Percentiles rank a stretch among this genome's conserved stretches.
These are phyloP conservation scores for Cossypha caffra DNA, from an alignment of 2,797 vertebrate species.

Conservation along the genomic window DNA sequence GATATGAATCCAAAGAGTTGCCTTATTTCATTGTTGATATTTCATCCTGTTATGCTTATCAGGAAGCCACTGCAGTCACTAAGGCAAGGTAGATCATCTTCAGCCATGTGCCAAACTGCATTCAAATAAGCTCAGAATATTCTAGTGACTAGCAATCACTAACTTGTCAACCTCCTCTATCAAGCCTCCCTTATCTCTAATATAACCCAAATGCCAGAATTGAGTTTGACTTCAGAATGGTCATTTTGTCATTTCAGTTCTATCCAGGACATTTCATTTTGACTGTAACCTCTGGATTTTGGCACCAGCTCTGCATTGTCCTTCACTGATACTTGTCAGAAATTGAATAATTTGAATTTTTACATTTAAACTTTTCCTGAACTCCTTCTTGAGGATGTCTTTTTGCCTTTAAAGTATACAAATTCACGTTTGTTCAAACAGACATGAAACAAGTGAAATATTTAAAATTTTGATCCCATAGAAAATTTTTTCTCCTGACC, in stretches of 20 bases:
- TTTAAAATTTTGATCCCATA: neutral
- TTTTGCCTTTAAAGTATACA: neutral
- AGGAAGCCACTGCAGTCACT: neutral
- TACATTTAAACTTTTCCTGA: neutral
- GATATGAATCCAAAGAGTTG: neutral
- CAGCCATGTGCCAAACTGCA: neutral
- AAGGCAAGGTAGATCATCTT: neutral
- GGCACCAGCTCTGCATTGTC: neutral
- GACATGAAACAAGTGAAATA: neutral
- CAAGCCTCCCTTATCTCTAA: neutral
- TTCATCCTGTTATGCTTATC: neutral
- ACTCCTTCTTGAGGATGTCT: neutral
- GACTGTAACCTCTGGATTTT: neutral
- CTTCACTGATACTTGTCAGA: neutral
- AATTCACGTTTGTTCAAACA: neutral
- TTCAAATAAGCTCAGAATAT: neutral
- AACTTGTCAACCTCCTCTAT: neutral
- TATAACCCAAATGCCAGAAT: fast-evolving
- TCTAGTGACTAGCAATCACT: neutral
- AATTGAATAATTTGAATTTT: neutral
- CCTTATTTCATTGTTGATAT: neutral
- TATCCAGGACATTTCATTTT: neutral
- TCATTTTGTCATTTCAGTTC: neutral
- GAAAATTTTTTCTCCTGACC: neutral
- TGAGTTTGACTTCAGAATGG: neutral